A percentile compares a stretch with the other conserved stretches of the same genome.
phyloP scores from a whole-genome alignment of 2,797 vertebrate species.

The Streptopelia turtur region DNA sequence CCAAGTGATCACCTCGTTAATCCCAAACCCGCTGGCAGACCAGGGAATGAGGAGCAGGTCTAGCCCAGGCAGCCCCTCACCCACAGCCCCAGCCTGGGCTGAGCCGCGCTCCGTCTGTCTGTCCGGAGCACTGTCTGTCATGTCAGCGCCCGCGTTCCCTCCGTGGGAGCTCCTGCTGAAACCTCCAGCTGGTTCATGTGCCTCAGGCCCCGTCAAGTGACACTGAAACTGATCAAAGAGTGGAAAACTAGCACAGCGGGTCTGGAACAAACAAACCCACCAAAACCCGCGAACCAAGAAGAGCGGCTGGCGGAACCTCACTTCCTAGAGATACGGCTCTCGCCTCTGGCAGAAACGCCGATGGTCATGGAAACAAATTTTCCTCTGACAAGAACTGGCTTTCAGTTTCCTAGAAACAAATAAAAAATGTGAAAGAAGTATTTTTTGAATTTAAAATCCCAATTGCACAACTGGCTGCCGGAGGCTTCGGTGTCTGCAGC shows the following conservation, averaged over 20 bases:
- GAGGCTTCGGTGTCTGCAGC: not conserved
- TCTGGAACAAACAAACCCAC: not conserved
- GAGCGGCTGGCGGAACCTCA: not conserved
- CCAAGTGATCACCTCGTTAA: not conserved
- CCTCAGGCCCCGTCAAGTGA: not conserved
- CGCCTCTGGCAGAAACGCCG: not conserved
- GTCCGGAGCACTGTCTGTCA: accelerated
- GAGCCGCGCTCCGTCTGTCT: accelerated
- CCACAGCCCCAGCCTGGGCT: not conserved
- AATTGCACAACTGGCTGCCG: accelerated
- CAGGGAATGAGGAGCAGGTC: not conserved
- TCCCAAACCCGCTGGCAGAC: not conserved
- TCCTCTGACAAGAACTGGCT: not conserved
- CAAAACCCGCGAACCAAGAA: not conserved
- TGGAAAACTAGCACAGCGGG: not conserved
- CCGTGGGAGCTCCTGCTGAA: accelerated
- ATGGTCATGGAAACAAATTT: not conserved
- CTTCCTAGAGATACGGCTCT: not conserved
- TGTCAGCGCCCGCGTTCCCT: accelerated
- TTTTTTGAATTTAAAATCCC: too few species aligned
- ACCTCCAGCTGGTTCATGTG: not conserved
- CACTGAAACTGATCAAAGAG: not conserved
- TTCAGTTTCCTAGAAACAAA: not conserved
- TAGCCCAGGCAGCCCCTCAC: accelerated
- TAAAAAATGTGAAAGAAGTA: not conserved